These are phyloP conservation scores for Chironex yamaguchii DNA, from an alignment of 30 jellyfish, hydroid and myxozoan species.

Conservation along the genomic window DNA sequence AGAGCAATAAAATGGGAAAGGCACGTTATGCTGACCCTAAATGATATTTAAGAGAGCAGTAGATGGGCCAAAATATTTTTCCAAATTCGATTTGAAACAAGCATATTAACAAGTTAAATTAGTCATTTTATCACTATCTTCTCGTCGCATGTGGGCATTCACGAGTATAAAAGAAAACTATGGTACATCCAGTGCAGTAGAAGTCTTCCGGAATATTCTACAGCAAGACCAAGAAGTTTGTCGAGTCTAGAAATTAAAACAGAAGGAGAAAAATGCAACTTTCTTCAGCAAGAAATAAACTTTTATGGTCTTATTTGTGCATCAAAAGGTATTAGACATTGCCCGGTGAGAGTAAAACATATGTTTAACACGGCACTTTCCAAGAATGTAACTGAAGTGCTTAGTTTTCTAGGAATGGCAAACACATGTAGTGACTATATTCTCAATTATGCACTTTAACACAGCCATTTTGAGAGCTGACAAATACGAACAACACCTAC, in stretches of 20 bases:
- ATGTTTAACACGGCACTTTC: constrained; percentile 40
- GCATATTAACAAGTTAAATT: constrained; percentile 59
- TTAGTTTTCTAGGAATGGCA: constrained; percentile 61
- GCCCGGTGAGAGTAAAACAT: constrained; percentile 56
- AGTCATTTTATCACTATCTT: constrained; percentile 53
- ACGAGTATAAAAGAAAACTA: constrained; percentile 30
- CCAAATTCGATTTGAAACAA: constrained; percentile 32
- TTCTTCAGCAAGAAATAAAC: constrained; percentile 55
- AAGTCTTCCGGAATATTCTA: constrained; percentile 32
- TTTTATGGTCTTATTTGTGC: constrained; percentile 54
- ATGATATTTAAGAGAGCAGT: constrained; percentile 59
- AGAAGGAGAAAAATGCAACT: constrained; percentile 38
- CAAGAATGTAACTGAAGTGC: constrained; percentile 54
- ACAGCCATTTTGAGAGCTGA: constrained; percentile 56
- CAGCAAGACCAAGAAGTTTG: constrained; percentile 39
- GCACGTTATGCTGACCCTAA: constrained; percentile 55
- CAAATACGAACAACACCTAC: constrained; percentile 23
- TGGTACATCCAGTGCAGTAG: constrained; percentile 62
- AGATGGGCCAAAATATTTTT: constrained; percentile 50
- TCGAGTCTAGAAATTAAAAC: constrained; percentile 30
- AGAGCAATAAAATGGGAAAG: constrained; percentile 50
- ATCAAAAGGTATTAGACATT: constrained; percentile 56
- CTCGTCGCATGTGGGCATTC: too few relatives aligned
- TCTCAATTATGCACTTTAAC: constrained; percentile 22
- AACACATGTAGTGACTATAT: constrained; percentile 41